Percentiles rank a stretch among this genome's conserved stretches.
These are phyloP conservation scores for Diplosoma virens DNA, from an alignment of 23 tunicate genomes.

Conservation along the genomic window DNA sequence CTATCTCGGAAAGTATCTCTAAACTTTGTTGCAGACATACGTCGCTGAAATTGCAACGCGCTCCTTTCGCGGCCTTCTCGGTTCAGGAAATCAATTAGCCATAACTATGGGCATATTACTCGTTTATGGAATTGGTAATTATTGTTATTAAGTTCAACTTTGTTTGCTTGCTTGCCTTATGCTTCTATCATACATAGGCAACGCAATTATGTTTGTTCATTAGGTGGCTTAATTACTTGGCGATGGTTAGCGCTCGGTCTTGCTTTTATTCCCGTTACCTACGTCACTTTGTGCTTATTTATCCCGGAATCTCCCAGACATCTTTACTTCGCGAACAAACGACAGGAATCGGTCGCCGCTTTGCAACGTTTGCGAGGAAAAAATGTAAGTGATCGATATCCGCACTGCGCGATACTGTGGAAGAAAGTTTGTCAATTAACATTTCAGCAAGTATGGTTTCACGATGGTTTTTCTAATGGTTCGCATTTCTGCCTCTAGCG, in stretches of 20 bases:
- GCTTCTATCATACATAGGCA: too few relatives aligned
- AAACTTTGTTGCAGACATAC: conserved; percentile 45
- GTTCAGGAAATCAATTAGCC: conserved; percentile 66
- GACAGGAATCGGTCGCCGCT: conserved; percentile 27
- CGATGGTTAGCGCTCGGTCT: conserved; percentile 56
- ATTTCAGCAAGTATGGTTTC: too few relatives aligned
- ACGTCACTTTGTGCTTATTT: conserved; percentile 33
- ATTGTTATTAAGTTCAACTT: background rate
- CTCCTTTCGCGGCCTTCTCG: conserved; percentile 47
- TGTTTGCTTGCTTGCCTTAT: background rate
- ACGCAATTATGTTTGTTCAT: background rate
- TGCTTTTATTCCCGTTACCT: conserved; percentile 31
- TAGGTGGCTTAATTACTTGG: conserved; percentile 70
- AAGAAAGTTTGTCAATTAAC: too few relatives aligned
- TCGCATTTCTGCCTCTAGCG: too few relatives aligned
- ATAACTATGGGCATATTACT: conserved; percentile 64
- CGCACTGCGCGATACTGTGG: too few relatives aligned
- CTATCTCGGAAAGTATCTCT: too few relatives aligned
- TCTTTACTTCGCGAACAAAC: conserved; percentile 37
- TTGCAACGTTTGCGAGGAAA: conserved; percentile 52
- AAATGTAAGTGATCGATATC: conserved; percentile 24
- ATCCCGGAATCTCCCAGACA: conserved; percentile 70
- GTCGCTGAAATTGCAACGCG: conserved; percentile 70
- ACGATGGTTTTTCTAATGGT: too few relatives aligned
- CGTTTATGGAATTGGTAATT: conserved; percentile 54